These are phyloP conservation scores for Pristiophorus japonicus DNA, from an alignment of 2,113 vertebrate genomes.

Conservation along the genomic window DNA sequence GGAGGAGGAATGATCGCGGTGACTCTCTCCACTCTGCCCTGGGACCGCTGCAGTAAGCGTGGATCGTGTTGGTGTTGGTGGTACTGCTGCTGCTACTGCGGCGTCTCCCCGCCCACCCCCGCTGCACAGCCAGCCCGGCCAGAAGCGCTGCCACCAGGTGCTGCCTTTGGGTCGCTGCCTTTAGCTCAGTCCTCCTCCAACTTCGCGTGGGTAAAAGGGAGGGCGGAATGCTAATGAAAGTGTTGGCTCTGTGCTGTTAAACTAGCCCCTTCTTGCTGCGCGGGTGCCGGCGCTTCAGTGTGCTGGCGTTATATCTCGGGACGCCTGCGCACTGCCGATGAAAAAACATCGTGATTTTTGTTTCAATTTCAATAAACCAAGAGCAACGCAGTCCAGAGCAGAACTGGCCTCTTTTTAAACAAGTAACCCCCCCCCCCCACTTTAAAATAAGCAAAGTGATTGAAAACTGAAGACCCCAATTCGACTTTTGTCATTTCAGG, in stretches of 20 bases:
- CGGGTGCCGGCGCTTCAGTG: neutral
- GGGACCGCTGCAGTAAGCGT: neutral
- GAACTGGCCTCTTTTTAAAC: neutral
- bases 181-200: neutral
- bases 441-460: neutral
- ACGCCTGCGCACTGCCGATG: conserved; percentile 1
- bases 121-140: neutral
- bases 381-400: neutral
- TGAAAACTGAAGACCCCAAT: neutral
- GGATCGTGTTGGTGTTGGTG: no score
- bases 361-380: neutral
- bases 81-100: no score
- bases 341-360: neutral
- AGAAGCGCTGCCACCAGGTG: no score
- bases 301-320: neutral
- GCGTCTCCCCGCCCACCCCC: neutral
- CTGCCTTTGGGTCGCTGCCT: neutral
- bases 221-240: conserved; percentile 16
- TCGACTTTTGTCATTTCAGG: neutral
- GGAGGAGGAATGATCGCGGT: neutral
- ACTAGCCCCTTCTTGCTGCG: neutral
- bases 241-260: neutral
- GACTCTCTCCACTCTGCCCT: neutral
- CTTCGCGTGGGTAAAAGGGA: neutral
- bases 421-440: neutral